These are phyloP conservation scores for Euborellia annulipes DNA, from an alignment of 1,140 invertebrate genomes.

Conservation along the genomic window DNA sequence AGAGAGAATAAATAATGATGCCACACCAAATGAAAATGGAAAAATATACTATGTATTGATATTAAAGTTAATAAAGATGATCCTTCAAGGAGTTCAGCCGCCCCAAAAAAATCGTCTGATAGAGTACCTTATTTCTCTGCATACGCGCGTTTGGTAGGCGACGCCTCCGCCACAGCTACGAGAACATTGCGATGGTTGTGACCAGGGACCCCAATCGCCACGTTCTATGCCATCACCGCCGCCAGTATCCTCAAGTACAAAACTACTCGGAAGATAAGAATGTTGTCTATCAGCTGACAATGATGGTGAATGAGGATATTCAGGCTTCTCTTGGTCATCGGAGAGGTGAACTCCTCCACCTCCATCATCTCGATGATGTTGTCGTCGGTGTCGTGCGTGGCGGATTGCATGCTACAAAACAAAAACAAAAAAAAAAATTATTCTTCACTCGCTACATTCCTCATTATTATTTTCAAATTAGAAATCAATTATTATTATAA, in stretches of 20 bases:
- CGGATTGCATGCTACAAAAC: conserved; percentile 20
- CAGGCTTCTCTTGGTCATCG: conserved; percentile 3
- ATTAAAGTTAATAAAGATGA: conserved; percentile 8
- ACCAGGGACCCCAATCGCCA: conserved; percentile 62
- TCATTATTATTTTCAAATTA: conserved; percentile 3
- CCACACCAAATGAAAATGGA: too few relatives aligned
- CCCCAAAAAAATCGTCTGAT: background rate
- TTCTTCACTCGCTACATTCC: conserved; percentile 1
- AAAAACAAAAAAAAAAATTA: conserved; percentile 15
- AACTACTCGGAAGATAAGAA: conserved; percentile 42
- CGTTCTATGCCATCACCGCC: conserved; percentile 37
- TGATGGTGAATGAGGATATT: background rate
- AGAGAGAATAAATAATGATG: too few relatives aligned
- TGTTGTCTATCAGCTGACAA: too few relatives aligned
- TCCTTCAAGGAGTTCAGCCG: conserved; percentile 1
- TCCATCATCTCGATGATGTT: conserved; percentile 51
- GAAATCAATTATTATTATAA: too few relatives aligned
- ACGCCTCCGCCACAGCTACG: conserved; percentile 83
- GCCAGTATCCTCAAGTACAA: conserved; percentile 45
- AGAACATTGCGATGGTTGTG: conserved; percentile 56
- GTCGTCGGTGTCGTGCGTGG: conserved; percentile 42
- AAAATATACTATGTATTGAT: too few relatives aligned
- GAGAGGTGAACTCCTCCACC: conserved; percentile 22
- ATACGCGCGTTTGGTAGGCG: conserved; percentile 53
- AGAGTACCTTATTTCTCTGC: conserved; percentile 44